Evolutionary conservation across 1,140 invertebrate species (phyloP).

Genomic region (Drosophila murphyi): DNA sequence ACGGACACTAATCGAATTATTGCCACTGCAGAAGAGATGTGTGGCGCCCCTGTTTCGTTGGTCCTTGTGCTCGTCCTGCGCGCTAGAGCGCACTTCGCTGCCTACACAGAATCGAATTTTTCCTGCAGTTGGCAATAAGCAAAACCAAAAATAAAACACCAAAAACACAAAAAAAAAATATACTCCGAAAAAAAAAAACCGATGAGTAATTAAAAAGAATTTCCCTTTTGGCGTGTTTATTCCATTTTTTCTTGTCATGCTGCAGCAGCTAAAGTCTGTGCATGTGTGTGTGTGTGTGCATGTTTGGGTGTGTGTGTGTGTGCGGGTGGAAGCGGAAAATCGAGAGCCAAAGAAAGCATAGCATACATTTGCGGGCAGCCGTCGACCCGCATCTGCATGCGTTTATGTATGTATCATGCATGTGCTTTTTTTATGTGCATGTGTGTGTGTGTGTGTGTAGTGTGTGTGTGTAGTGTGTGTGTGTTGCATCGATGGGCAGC

Average conservation of each 20-base stretch:
- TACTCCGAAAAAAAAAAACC: slow-evolving; percentile 25
- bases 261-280: background rate
- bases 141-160: background rate
- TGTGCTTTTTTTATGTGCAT: too few relatives aligned
- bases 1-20: slow-evolving; percentile 82
- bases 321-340: slow-evolving; percentile 19
- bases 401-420: slow-evolving; percentile 11
- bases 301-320: too few relatives aligned
- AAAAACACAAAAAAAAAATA: slow-evolving; percentile 11
- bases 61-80: slow-evolving; percentile 37
- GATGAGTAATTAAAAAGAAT: slow-evolving; percentile 74
- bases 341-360: slow-evolving; percentile 39
- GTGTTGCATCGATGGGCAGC: slow-evolving; percentile 51
- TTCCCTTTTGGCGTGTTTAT: slow-evolving; percentile 33
- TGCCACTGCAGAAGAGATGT: slow-evolving; percentile 74
- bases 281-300: slow-evolving; percentile 14
- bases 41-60: slow-evolving; percentile 14
- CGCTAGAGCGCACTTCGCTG: slow-evolving; percentile 44
- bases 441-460: slow-evolving; percentile 8
- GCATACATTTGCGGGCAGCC: slow-evolving; percentile 53
- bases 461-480: slow-evolving; percentile 19
- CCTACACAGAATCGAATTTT: slow-evolving; percentile 55
- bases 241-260: background rate
- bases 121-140: slow-evolving; percentile 32
- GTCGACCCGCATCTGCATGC: slow-evolving; percentile 47